A percentile compares a stretch with the other conserved stretches of the same genome.
These are phyloP conservation scores for Saccostrea glomerata DNA, from an alignment of 1,140 invertebrate species.

Conservation along the genomic window DNA sequence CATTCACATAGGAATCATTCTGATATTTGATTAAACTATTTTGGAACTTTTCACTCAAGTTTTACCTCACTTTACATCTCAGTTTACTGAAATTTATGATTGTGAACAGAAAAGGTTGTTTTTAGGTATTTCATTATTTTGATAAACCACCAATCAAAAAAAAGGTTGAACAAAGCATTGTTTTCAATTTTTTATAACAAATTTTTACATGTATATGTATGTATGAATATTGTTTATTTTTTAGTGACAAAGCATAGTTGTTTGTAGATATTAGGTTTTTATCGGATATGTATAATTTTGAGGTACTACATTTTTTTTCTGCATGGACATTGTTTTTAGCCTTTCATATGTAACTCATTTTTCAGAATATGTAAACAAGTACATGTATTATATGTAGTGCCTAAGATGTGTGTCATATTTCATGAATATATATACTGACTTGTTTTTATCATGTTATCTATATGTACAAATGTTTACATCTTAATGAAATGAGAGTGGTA, in stretches of 20 bases:
- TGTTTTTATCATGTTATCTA: not conserved
- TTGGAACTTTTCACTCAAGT: not conserved
- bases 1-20: no score
- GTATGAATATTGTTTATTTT: not conserved
- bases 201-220: not conserved
- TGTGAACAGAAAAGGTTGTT: not conserved
- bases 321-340: constrained; percentile 32
- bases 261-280: constrained; percentile 18
- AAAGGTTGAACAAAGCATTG: not conserved
- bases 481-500: not conserved
- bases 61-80: constrained; percentile 29
- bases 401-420: constrained; percentile 17
- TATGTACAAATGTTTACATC: not conserved
- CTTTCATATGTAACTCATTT: not conserved
- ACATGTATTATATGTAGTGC: not conserved
- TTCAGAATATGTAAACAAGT: not conserved
- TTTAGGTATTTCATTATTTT: not conserved
- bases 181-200: not conserved
- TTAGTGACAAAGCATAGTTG: constrained; percentile 3
- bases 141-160: not conserved
- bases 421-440: not conserved
- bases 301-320: constrained; percentile 1
- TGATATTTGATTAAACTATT: not conserved
- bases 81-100: not conserved
- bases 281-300: not conserved